These are phyloP conservation scores for Eristalis arbustorum DNA, from an alignment of 2,888 invertebrate genomes.

Conservation along the genomic window DNA sequence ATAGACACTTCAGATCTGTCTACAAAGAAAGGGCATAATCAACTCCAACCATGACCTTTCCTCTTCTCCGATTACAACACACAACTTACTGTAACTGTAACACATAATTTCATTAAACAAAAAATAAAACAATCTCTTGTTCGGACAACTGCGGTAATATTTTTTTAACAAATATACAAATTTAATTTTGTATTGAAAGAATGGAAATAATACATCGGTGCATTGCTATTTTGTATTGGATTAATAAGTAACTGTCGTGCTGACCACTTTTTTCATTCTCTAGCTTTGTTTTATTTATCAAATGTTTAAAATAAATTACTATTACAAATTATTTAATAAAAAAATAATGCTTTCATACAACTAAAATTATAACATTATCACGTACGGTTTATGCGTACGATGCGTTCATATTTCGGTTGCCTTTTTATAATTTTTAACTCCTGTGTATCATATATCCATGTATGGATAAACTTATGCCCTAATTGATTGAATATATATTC, in stretches of 20 bases:
- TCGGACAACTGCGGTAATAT: neutral
- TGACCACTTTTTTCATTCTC: constrained; percentile 29
- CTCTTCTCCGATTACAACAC: constrained; percentile 4
- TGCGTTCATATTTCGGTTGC: neutral
- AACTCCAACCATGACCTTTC: constrained; percentile 10
- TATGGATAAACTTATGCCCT: neutral
- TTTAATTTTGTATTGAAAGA: neutral
- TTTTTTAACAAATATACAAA: constrained; percentile 21
- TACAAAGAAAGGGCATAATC: constrained; percentile 26
- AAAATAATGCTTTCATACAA: constrained; percentile 30
- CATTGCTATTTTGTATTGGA: neutral
- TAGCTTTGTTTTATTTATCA: constrained; percentile 17
- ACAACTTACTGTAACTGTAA: constrained; percentile 20
- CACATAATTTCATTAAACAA: constrained; percentile 31
- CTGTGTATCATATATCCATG: neutral
- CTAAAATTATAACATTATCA: constrained; percentile 43
- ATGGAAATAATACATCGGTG: neutral
- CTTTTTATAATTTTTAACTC: constrained; percentile 1
- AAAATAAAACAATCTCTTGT: constrained; percentile 7
- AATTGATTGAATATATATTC: constrained; percentile 24
- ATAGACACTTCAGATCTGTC: constrained; percentile 24
- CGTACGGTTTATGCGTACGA: constrained; percentile 25
- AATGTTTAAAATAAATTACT: constrained; percentile 57
- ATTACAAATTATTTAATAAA: constrained; percentile 51
- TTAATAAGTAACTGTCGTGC: neutral